Evolutionary conservation across 2,797 vertebrate genomes (phyloP).

Genomic region (Falco rusticolus): DNA sequence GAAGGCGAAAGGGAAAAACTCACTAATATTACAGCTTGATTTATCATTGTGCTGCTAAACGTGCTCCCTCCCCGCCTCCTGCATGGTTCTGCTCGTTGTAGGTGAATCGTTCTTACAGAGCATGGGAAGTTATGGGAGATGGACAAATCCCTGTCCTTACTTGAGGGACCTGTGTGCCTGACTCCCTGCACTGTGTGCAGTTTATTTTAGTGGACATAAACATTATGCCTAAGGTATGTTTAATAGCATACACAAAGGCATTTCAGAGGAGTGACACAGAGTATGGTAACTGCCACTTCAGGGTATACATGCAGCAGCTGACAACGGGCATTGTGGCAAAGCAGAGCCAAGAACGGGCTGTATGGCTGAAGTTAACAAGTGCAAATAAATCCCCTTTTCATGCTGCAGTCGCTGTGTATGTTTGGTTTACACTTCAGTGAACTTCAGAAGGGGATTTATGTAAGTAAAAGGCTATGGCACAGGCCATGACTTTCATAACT

Average conservation of each 20-base stretch:
- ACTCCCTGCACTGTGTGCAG: slow-evolving; percentile 23
- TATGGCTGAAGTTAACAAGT: background rate
- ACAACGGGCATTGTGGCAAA: background rate
- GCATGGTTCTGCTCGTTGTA: background rate
- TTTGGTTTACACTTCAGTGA: background rate
- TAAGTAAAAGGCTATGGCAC: background rate
- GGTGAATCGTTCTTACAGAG: background rate
- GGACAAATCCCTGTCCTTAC: background rate
- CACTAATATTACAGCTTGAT: background rate
- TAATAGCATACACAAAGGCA: background rate
- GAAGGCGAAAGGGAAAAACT: background rate
- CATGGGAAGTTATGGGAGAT: background rate
- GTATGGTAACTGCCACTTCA: background rate
- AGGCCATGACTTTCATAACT: background rate
- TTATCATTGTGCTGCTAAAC: background rate
- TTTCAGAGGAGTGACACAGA: background rate
- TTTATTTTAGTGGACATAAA: slow-evolving; percentile 24
- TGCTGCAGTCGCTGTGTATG: background rate
- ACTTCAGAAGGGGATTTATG: slow-evolving; percentile 16
- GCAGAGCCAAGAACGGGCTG: background rate
- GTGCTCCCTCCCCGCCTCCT: background rate
- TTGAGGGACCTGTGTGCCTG: background rate
- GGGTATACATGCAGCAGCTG: slow-evolving; percentile 10
- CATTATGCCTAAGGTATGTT: background rate
- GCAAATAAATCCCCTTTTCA: slow-evolving; percentile 44